phyloP scores from a whole-genome alignment of 2,888 invertebrate genomes.

The Automeris io region DNA sequence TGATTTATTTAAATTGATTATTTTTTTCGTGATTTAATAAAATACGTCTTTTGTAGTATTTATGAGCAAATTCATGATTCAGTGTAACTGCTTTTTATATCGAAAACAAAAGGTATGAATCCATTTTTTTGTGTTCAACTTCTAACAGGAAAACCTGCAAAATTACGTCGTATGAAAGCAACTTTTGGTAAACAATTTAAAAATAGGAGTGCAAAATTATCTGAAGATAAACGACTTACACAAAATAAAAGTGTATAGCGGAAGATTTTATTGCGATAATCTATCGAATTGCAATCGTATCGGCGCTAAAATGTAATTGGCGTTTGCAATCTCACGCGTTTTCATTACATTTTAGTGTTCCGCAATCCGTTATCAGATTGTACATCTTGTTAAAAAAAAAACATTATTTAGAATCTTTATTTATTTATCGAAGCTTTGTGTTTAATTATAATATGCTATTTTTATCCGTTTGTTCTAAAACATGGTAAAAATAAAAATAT shows the following conservation, averaged over 20 bases:
- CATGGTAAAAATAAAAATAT: too few species aligned
- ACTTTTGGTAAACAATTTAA: neutral
- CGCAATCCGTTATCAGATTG: neutral
- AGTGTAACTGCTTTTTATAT: neutral
- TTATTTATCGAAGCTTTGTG: too few species aligned
- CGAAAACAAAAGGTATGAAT: neutral
- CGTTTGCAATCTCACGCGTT: neutral
- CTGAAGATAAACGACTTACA: slow-evolving; percentile 1
- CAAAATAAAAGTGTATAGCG: slow-evolving; percentile 1
- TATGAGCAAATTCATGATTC: too few species aligned
- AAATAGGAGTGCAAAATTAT: slow-evolving; percentile 2
- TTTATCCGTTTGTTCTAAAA: too few species aligned
- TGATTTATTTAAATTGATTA: too few species aligned
- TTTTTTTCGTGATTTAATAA: too few species aligned
- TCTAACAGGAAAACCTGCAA: neutral
- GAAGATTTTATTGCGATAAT: neutral
- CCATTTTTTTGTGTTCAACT: too few species aligned
- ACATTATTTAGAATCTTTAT: too few species aligned
- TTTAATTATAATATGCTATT: too few species aligned
- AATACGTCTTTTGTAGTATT: too few species aligned
- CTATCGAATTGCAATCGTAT: slow-evolving; percentile 1
- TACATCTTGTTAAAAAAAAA: neutral
- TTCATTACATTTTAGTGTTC: slow-evolving; percentile 1
- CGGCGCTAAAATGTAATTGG: slow-evolving; percentile 4
- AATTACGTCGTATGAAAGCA: neutral